Base-by-base conservation (phyloP, 2,797 vertebrate species). In the Otolemur crassicaudatus region DNA sequence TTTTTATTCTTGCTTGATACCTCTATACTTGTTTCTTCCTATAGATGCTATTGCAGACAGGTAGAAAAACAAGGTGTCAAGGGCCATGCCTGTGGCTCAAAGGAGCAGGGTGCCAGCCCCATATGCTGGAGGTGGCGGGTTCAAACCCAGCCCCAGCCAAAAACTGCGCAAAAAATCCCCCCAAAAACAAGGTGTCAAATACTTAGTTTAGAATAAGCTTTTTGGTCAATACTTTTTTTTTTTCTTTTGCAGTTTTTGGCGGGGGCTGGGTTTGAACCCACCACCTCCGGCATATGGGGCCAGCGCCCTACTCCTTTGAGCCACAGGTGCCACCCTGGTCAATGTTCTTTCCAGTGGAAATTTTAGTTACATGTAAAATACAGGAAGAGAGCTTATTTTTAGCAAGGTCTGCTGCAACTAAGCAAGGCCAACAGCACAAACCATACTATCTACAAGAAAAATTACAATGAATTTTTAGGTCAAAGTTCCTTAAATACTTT, bases 1-100 rank as follows among this genome's bases (percentile, higher is more conserved):
- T 87, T 72, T 86, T 87, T 96, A 76, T 79, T 70, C 72, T 93
- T 90, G 27, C 43, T 37, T 40, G 46, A 58, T 25, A 93, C 14
- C 53, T 93, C 22, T 25, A n/a, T 58, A 76, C 63, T 31, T 83
- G 10, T 94, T 96, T 92, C 31, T 40, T 87, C 40, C 34, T 84
- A 85, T 0, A 75, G 43, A 90, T 13, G 31, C 63, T 82, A 73
- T 1, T 77, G 60, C 70, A 91, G 43, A 73, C 17, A 89, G 53
- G 34, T 58, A 87, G 83, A 83, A 86, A 76, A 63, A 72, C 6
- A 89, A 61, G 12, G 0, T 2, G 49, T 63, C 31, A 46, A 80
- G 40, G 40, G 40, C 40, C 40, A 7, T 43, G 40, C 40, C 40
- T 43, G 40, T 43, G 40, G 40, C 40, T 43, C 40, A 43, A 7